Evolutionary conservation across 2,113 vertebrate genomes (phyloP).

Genomic region (Rhadina sibilatrix): DNA sequence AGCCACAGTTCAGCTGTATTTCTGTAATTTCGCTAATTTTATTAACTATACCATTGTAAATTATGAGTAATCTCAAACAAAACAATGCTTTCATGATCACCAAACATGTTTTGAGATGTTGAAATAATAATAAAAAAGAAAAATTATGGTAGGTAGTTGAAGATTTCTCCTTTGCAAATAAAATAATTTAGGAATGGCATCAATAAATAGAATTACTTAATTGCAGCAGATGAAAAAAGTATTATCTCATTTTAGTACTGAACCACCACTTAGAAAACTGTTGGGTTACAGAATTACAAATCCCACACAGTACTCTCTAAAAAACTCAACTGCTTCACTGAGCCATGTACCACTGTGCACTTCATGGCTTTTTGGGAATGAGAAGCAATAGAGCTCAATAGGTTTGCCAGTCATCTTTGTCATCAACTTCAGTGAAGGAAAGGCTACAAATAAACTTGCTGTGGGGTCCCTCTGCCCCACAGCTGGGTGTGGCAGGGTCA

Average conservation of each 20-base stretch:
- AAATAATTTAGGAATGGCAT: neutral
- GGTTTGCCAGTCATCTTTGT: neutral
- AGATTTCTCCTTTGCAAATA: neutral
- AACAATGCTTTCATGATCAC: neutral
- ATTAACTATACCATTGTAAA: neutral
- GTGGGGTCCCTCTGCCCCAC: neutral
- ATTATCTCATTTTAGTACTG: neutral
- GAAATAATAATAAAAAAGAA: neutral
- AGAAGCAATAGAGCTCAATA: neutral
- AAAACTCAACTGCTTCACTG: neutral
- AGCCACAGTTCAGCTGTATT: neutral
- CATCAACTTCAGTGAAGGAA: neutral
- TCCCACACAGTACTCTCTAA: neutral
- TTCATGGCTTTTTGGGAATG: neutral
- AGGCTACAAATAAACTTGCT: neutral
- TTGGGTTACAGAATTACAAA: neutral
- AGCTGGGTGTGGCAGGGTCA: neutral
- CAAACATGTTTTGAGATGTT: neutral
- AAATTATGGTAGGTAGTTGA: neutral
- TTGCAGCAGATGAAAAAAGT: neutral
- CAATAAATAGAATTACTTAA: neutral
- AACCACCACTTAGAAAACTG: neutral
- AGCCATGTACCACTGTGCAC: accelerated
- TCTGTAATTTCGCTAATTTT: neutral
- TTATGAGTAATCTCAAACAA: neutral